Evolutionary conservation across 1,140 invertebrate species (phyloP), one percentile per base, ranked within the genome.

Genomic region (Tetranychus urticae): DNA sequence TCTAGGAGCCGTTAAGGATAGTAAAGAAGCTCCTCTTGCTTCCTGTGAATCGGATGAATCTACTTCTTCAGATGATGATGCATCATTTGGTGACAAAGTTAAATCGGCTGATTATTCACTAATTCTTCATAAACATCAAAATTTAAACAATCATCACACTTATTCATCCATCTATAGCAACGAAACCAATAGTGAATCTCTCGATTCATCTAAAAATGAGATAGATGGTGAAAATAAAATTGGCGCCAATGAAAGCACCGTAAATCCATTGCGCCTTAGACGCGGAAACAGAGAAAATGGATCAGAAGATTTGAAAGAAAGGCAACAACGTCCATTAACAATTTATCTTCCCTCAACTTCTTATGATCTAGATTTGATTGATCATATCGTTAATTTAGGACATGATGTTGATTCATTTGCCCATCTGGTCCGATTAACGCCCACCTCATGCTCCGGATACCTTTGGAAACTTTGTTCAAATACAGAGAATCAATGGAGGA

Each of bases 311-410:
- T 42, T 42, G 5, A 52, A 58, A 48, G 55, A 31, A n/a, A 56
- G 45, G 14, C 59, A 64, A 37, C 37, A 39, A 33, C 63, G 63
- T 33, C 60, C 63, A 34, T 45, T 64, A 33, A 64, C 63, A 13
- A 13, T 64, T 7, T 64, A 64, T 50, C 10, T 64, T 10, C 63
- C 63, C 33, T 37, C 52, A 14, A 48, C 54, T 6, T 34, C 36
- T 14, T 8, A 61, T 42, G 48, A 61, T 39, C n/a, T 61, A 12
- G 48, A 61, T 52, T 39, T 64, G 46, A 39, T 61, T 5, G 39
- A 42, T 47, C 63, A 61, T 55, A n/a, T 64, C 3, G 14, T 36
- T 33, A 39, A 31, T 33, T 45, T 61, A 8, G 60, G 60, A 42
- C 63, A 64, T 36, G 63, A 64, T 56, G 14, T 64, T 2, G 45